Evolutionary conservation across 2,113 vertebrate species (phyloP).

Genomic region (Pelusios castaneus): DNA sequence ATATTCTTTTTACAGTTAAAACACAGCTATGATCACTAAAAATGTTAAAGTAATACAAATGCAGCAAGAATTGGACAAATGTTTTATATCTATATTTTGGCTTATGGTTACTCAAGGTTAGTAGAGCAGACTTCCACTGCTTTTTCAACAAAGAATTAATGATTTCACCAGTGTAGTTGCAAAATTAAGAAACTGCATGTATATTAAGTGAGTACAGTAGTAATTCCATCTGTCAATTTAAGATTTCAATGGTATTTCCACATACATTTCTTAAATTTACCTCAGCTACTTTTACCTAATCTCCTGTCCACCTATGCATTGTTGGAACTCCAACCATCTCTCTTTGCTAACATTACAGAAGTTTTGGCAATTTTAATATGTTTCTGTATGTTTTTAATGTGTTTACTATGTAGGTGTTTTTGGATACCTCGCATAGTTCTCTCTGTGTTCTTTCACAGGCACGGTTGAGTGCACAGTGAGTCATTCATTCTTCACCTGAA

Average conservation of each 20-base stretch:
- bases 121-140: not conserved
- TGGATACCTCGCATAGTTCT: not conserved
- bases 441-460: constrained; percentile 4
- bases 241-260: not conserved
- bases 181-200: not conserved
- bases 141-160: not conserved
- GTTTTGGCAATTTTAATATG: not conserved
- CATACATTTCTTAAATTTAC: not conserved
- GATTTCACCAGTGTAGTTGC: not conserved
- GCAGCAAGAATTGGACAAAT: not conserved
- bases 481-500: constrained; percentile 8
- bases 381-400: not conserved
- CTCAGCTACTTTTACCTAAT: not conserved
- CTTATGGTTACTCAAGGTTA: not conserved
- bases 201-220: not conserved
- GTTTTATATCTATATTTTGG: not conserved
- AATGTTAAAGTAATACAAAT: not conserved
- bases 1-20: constrained; percentile 52
- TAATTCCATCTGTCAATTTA: not conserved
- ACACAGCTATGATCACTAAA: constrained; percentile 14
- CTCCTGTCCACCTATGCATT: not conserved
- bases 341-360: not conserved
- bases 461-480: not conserved
- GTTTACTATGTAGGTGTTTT: not conserved
- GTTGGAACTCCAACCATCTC: not conserved